Conservation (phyloP, 2,888 invertebrate genomes). For the Polyploca ridens region DNA sequence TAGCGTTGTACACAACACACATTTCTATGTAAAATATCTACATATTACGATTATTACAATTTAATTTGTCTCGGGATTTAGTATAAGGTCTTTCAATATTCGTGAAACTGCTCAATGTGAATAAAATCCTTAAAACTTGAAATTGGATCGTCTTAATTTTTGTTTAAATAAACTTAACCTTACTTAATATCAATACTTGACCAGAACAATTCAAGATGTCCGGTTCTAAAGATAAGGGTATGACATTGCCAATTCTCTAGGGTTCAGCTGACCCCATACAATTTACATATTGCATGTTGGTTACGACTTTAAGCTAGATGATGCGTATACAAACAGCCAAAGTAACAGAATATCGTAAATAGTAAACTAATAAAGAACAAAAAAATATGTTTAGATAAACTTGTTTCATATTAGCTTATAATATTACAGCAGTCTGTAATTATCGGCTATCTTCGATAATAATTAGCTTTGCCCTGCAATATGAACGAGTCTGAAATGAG, state of each 20-base stretch:
- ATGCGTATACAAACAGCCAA: not conserved
- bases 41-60: too few relatives aligned
- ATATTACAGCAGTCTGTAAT: not conserved
- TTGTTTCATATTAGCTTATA: too few relatives aligned
- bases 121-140: not conserved
- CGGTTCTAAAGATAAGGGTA: constrained; percentile 33
- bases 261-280: constrained; percentile 9
- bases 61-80: too few relatives aligned
- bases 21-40: not conserved
- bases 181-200: constrained; percentile 6
- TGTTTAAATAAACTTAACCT: not conserved
- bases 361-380: too few relatives aligned
- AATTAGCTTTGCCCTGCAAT: constrained; percentile 45
- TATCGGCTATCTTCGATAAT: constrained; percentile 15
- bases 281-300: constrained; percentile 24
- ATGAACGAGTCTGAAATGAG: constrained; percentile 63
- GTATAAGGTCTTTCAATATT: too few relatives aligned
- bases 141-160: not conserved
- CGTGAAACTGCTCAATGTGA: too few relatives aligned
- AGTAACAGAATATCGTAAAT: not conserved
- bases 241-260: constrained; percentile 34
- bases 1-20: not conserved
- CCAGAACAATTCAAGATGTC: constrained; percentile 21
- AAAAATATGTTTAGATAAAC: too few relatives aligned
- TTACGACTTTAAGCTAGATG: constrained; percentile 13